phyloP scores from a whole-genome alignment of 2,113 vertebrate genomes.

The Xyrauchen texanus region DNA sequence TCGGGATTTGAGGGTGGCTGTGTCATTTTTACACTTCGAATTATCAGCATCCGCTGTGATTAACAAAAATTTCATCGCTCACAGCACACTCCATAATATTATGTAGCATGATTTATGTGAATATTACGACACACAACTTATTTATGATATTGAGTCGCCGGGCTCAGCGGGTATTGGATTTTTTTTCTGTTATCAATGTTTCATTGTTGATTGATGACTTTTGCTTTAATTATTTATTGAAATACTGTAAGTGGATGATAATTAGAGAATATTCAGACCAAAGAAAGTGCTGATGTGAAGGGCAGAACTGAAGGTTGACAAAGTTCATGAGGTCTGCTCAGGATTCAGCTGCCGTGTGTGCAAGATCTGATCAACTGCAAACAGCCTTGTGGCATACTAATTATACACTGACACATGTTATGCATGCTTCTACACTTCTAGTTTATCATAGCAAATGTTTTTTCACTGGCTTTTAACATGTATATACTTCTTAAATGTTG shows the following conservation, averaged over 20 bases:
- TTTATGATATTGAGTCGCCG: constrained; percentile 41
- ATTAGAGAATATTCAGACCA: constrained; percentile 51
- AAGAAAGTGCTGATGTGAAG: constrained; percentile 52
- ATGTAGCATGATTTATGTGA: constrained; percentile 48
- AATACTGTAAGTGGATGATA: constrained; percentile 54
- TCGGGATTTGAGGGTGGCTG: neutral
- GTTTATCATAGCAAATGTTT: too few relatives aligned
- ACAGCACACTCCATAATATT: constrained; percentile 41
- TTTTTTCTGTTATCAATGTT: constrained; percentile 51
- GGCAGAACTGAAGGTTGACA: constrained; percentile 36
- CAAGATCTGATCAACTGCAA: neutral
- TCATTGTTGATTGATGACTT: constrained; percentile 56
- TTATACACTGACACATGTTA: constrained; percentile 36
- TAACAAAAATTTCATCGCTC: constrained; percentile 41
- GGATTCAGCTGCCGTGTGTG: constrained; percentile 3
- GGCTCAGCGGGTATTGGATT: constrained; percentile 51
- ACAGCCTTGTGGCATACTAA: constrained; percentile 25
- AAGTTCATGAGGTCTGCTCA: constrained; percentile 22
- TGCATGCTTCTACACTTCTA: constrained; percentile 3
- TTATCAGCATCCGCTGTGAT: constrained; percentile 30
- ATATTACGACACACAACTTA: constrained; percentile 45
- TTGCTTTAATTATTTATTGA: constrained; percentile 59
- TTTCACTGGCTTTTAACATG: too few relatives aligned
- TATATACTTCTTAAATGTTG: too few relatives aligned
- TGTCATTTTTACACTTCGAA: constrained; percentile 18